These are phyloP conservation scores for Ramphastos sulfuratus DNA, from an alignment of 2,113 vertebrate species.

Conservation along the genomic window DNA sequence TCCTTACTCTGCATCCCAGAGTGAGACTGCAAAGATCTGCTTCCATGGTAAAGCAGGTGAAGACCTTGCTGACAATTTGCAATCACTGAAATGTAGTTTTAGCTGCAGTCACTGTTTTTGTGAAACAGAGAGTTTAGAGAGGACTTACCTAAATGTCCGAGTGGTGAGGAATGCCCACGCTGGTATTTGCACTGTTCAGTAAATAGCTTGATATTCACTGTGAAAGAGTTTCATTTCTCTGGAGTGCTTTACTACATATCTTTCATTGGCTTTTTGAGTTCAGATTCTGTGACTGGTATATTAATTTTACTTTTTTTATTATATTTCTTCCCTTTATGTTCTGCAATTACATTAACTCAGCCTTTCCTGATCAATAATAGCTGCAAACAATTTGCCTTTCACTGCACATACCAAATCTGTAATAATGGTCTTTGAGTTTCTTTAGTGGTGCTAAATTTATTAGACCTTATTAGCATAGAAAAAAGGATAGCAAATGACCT, in stretches of 20 bases:
- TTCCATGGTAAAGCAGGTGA: neutral
- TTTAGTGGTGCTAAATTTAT: conserved; percentile 52
- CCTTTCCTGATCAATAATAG: neutral
- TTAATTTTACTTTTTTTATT: conserved; percentile 31
- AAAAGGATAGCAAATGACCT: conserved; percentile 10
- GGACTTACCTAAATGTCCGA: neutral
- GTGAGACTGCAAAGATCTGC: neutral
- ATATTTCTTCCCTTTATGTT: conserved; percentile 3
- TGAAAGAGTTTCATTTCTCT: neutral
- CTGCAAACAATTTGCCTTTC: conserved; percentile 56
- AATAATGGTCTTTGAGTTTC: conserved; percentile 13
- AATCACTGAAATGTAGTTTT: neutral
- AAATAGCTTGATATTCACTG: neutral
- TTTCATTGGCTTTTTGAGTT: conserved; percentile 6
- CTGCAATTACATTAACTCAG: conserved; percentile 31
- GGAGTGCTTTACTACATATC: neutral
- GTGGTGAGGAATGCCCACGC: neutral
- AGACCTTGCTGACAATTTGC: conserved; percentile 23
- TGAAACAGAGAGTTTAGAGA: neutral
- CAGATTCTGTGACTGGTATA: neutral
- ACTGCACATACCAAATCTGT: neutral
- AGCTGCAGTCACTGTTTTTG: neutral
- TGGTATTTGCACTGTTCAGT: neutral
- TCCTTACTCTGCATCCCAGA: conserved; percentile 18
- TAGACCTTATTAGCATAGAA: neutral